A percentile compares a stretch with the other conserved stretches of the same genome.
These are phyloP conservation scores for Clepsis dumicolana DNA, from an alignment of 2,888 invertebrate species.

Conservation along the genomic window DNA sequence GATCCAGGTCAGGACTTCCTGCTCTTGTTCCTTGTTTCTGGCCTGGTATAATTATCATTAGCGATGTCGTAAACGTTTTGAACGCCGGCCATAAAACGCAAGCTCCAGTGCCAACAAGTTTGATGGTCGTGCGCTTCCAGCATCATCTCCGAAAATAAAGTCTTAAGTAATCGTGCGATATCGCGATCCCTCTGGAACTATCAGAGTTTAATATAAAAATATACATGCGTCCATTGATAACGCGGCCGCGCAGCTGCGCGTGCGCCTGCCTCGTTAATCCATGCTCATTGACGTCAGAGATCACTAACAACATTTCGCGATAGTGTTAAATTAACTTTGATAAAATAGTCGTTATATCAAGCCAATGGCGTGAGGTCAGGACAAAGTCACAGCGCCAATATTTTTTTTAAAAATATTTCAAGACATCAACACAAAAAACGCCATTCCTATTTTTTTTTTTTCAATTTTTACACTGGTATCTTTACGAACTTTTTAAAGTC, in stretches of 20 bases:
- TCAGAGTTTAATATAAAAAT: slow-evolving; percentile 55
- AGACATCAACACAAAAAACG: background rate
- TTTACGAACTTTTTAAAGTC: background rate
- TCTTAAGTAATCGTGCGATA: slow-evolving; percentile 63
- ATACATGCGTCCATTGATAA: slow-evolving; percentile 45
- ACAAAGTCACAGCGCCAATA: slow-evolving; percentile 27
- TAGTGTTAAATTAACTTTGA: slow-evolving; percentile 33
- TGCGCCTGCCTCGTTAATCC: slow-evolving; percentile 41
- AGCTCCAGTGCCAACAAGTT: slow-evolving; percentile 84
- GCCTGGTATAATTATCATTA: slow-evolving; percentile 74
- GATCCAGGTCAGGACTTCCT: slow-evolving; percentile 97
- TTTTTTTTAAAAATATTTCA: slow-evolving; percentile 16
- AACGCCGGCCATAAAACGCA: slow-evolving; percentile 77
- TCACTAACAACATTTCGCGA: slow-evolving; percentile 30
- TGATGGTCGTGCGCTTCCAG: slow-evolving; percentile 75
- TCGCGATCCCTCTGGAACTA: slow-evolving; percentile 63
- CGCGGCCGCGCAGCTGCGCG: slow-evolving; percentile 45
- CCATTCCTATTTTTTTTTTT: too few species aligned
- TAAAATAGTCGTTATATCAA: slow-evolving; percentile 13
- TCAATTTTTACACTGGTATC: background rate
- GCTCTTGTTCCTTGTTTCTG: slow-evolving; percentile 96
- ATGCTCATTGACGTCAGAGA: slow-evolving; percentile 44
- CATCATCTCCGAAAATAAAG: slow-evolving; percentile 81
- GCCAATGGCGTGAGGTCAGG: slow-evolving; percentile 24
- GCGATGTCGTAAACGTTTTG: slow-evolving; percentile 56